phyloP scores from a whole-genome alignment of 1,140 invertebrate genomes.

The Rhizoglyphus robini region DNA sequence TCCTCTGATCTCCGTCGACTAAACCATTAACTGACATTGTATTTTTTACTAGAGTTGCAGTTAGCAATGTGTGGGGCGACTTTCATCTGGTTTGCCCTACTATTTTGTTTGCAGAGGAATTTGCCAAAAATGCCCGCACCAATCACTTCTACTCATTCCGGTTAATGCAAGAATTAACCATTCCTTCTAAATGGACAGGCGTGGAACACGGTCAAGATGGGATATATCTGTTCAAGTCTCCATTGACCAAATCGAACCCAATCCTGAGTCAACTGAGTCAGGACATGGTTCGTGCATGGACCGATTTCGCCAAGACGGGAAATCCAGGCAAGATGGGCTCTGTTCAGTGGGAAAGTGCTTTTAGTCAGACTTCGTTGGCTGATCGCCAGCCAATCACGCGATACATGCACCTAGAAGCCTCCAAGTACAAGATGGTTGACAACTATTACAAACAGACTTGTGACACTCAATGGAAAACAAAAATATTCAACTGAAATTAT shows the following conservation, averaged over 20 bases:
- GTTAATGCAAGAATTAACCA: too few species aligned
- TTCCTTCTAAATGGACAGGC: constrained; percentile 76
- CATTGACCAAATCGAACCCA: constrained; percentile 2
- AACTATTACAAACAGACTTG: too few species aligned
- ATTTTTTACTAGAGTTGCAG: background rate
- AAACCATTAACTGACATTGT: background rate
- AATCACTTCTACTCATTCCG: constrained; percentile 3
- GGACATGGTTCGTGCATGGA: constrained; percentile 26
- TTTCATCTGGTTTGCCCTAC: constrained; percentile 11
- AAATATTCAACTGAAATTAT: too few species aligned
- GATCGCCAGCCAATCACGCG: too few species aligned
- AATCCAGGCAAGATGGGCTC: background rate
- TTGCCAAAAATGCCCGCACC: too few species aligned
- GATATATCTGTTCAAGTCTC: constrained; percentile 67
- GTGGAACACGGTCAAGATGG: constrained; percentile 93
- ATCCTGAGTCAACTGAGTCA: constrained; percentile 23
- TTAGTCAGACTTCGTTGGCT: too few species aligned
- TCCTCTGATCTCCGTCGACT: too few species aligned
- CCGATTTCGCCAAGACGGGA: constrained; percentile 23
- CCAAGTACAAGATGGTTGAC: too few species aligned
- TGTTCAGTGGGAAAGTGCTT: too few species aligned
- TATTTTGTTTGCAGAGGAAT: background rate
- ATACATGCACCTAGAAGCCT: too few species aligned
- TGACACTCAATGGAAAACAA: too few species aligned
- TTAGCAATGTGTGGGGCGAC: too few species aligned